Percentiles rank a stretch among this genome's conserved stretches.
Evolutionary conservation across 2,888 invertebrate genomes (phyloP).

Genomic region (Hypsopygia costalis): DNA sequence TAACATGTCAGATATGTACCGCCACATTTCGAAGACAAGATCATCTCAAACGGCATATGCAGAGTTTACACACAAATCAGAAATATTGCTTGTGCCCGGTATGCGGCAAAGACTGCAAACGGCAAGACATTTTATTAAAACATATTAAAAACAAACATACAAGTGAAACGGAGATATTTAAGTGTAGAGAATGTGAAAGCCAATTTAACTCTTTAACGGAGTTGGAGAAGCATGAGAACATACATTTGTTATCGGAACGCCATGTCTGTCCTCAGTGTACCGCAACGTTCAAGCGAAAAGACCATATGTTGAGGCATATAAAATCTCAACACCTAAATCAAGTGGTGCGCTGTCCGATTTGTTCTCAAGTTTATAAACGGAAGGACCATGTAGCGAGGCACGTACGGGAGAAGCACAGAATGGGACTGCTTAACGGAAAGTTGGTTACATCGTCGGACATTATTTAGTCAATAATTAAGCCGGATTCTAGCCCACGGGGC

Average conservation of each 20-base stretch:
- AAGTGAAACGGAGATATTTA: conserved; percentile 24
- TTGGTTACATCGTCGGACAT: conserved; percentile 32
- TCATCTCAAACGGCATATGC: conserved; percentile 46
- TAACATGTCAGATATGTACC: conserved; percentile 34
- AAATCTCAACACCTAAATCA: conserved; percentile 47
- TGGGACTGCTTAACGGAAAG: conserved; percentile 38
- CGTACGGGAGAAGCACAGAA: conserved; percentile 49
- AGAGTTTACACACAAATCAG: conserved; percentile 33
- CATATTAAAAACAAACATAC: conserved; percentile 42
- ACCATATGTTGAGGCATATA: conserved; percentile 52
- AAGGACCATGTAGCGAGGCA: conserved; percentile 51
- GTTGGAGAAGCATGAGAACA: conserved; percentile 36
- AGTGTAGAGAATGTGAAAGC: conserved; percentile 37
- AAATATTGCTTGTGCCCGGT: conserved; percentile 38
- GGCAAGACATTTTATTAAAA: conserved; percentile 33
- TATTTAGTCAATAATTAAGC: no score
- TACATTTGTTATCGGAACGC: conserved; percentile 28
- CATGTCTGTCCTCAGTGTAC: conserved; percentile 44
- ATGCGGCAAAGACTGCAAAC: conserved; percentile 35
- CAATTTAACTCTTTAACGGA: conserved; percentile 25
- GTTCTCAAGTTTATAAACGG: conserved; percentile 42
- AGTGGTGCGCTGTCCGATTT: conserved; percentile 38
- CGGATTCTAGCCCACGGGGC: no score
- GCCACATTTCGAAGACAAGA: conserved; percentile 41
- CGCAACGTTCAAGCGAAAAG: conserved; percentile 42